These are phyloP conservation scores for Neuroterus valhalla DNA, from an alignment of 1,140 invertebrate species.

Conservation along the genomic window DNA sequence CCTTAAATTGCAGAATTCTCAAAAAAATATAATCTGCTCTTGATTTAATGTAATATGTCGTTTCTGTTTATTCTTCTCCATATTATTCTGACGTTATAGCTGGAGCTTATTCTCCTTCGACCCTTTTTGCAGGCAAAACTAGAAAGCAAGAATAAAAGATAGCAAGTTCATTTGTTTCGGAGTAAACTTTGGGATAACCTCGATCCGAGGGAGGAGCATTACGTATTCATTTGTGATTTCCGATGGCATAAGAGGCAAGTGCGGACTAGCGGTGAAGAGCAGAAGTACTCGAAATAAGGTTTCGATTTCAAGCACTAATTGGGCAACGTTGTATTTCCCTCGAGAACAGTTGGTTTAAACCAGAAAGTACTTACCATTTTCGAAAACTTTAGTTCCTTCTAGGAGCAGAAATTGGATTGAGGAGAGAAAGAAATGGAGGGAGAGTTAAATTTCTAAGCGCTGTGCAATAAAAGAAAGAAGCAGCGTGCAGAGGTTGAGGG, in stretches of 20 bases:
- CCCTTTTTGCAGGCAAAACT: not conserved
- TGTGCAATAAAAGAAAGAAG: conserved; percentile 62
- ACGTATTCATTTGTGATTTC: conserved; percentile 72
- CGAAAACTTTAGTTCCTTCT: conserved; percentile 59
- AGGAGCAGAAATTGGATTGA: conserved; percentile 47
- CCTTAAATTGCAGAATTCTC: too few species aligned
- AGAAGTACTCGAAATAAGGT: conserved; percentile 67
- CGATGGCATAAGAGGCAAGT: conserved; percentile 28
- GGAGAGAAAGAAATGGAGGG: conserved; percentile 44
- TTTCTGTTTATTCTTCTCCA: too few species aligned
- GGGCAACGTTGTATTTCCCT: conserved; percentile 68
- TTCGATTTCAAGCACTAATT: conserved; percentile 72
- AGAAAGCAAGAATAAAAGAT: conserved; percentile 31
- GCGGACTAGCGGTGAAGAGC: conserved; percentile 40
- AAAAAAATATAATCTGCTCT: too few species aligned
- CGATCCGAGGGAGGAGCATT: conserved; percentile 55
- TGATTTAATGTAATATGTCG: too few species aligned
- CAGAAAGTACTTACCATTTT: conserved; percentile 57
- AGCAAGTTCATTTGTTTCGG: conserved; percentile 43
- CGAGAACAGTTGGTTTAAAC: conserved; percentile 60
- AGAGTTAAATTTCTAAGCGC: conserved; percentile 62
- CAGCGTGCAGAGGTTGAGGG: conserved; percentile 51
- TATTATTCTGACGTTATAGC: too few species aligned
- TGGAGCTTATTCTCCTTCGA: conserved; percentile 18
- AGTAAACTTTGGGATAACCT: conserved; percentile 25